Evolutionary conservation across 2,888 invertebrate genomes (phyloP), one percentile per base, ranked within the genome.

Genomic region (Thalpophila matura): DNA sequence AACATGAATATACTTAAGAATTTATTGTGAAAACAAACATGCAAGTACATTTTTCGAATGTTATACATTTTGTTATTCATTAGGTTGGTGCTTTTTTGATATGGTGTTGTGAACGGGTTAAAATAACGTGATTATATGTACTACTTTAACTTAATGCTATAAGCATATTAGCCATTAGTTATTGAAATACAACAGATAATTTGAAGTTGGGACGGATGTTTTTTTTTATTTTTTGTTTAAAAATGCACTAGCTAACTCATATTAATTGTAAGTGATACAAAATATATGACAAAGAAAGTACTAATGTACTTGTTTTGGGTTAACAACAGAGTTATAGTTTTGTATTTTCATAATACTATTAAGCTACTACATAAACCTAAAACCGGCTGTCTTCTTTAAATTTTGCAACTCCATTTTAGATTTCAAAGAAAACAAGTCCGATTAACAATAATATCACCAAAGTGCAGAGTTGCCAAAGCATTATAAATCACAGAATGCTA

Each of bases 21-120:
- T 92, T 94, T 93, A 93, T 88, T 92, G 79, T 88, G 84, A 92
- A 93, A 92, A 92, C 91, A 93, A 92, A 90, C 91, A 94, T 93
- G 93, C 93, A 91, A 91, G 85, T 94, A 94, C 92, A 93, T 91
- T 91, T 91, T 81, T 80, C 77, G 77, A 89, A 92, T 89, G 88
- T 86, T 90, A 81, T 84, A 89, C 87, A 87, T 83, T 68, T 84
- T 84, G 84, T 86, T 89, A 89, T 83, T 83, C 67, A 82, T 83
- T 78, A 79, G 65, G 77, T 74, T 79, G 70, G 92, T 93, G 93
- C 91, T 79, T 70, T 62, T 79, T 73, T 86, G 86, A 90, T 89
- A 91, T 89, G 89, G 91, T 85, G 91, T 88, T 81, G 91, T 92
- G 92, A 86, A 85, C 80, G 81, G 81, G 86, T 90, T 92, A 90